Base-by-base conservation (phyloP, 2,797 vertebrate species). In the Neopelma chrysocephalum region DNA sequence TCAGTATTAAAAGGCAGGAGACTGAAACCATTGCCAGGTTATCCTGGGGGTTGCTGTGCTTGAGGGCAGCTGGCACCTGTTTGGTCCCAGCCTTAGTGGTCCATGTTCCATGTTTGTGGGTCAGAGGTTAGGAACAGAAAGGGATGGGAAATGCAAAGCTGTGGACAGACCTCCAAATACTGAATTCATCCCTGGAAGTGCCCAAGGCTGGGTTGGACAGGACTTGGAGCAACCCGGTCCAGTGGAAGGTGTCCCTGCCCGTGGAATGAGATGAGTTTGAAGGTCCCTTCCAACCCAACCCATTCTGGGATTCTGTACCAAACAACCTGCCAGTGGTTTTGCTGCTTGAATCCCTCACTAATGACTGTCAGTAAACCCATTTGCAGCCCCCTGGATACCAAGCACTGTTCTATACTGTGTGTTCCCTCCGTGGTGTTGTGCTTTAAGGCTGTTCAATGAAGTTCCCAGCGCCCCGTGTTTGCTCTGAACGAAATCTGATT, bases 331-430 rank as follows among this genome's bases (percentile, higher is more conserved):
- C 65, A 57, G 34, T 16, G 42, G 4, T 62, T 93, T 71, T 90
- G n/a, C 68, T 89, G 22, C 82, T 72, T 42, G 57, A 18, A 53
- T 71, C 68, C 23, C 4, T 80, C 57, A 3, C 61, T 57, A 16
- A 22, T 18, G 53, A 20, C 15, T 26, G 4, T 43, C 64, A 43
- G 18, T 36, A 47, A 61, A 45, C 17, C 18, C 6, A 31, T 31
- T n/a, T 42, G 54, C 56, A 58, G 50, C n/a, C 25, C 2, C 0
- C 0, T 40, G 81, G 34, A n/a, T 43, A 4, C 40, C n/a, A 29
- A 25, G 42, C 65, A 10, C 38, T 58, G 27, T 5, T 13, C 43
- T 11, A 2, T 2, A 6, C 42, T 48, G 42, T 10, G 42, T 17
- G 11, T 82, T 61, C 87, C 22, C 43, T 47, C 38, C 4, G 26